Evolutionary conservation across 2,113 vertebrate genomes (phyloP).

Genomic region (Terrapene triunguis): DNA sequence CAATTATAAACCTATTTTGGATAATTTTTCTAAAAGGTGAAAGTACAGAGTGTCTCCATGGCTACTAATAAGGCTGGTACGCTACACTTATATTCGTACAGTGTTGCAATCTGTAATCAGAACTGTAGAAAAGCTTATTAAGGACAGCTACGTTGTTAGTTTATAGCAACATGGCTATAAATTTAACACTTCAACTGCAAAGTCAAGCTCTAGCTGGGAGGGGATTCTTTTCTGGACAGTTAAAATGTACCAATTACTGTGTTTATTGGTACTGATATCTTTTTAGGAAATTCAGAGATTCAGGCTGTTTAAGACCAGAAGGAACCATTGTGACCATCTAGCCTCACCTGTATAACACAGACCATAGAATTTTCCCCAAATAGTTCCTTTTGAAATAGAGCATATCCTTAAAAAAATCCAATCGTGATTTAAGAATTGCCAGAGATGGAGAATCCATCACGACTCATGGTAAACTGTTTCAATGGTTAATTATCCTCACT

Average conservation of each 20-base stretch:
- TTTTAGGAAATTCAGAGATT: neutral
- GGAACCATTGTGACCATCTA: neutral
- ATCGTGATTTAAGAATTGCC: neutral
- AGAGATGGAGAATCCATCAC: neutral
- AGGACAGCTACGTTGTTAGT: neutral
- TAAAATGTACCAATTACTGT: neutral
- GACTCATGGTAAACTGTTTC: neutral
- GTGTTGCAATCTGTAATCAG: neutral
- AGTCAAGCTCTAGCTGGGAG: neutral
- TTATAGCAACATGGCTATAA: too few species aligned
- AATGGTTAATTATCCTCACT: neutral
- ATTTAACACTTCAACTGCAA: neutral
- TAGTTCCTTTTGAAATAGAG: neutral
- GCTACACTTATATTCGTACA: fast-evolving
- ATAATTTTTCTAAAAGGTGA: neutral
- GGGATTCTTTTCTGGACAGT: neutral
- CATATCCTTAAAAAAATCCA: neutral
- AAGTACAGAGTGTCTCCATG: constrained; percentile 14
- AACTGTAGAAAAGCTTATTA: neutral
- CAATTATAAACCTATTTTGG: constrained; percentile 1
- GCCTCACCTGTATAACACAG: neutral
- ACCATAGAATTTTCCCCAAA: neutral
- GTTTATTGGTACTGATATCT: neutral
- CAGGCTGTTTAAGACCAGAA: neutral
- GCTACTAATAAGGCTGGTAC: neutral